Percentiles rank a stretch among this genome's conserved stretches.
Evolutionary conservation across 2,888 invertebrate species (phyloP).

Genomic region (Andrena fulva): DNA sequence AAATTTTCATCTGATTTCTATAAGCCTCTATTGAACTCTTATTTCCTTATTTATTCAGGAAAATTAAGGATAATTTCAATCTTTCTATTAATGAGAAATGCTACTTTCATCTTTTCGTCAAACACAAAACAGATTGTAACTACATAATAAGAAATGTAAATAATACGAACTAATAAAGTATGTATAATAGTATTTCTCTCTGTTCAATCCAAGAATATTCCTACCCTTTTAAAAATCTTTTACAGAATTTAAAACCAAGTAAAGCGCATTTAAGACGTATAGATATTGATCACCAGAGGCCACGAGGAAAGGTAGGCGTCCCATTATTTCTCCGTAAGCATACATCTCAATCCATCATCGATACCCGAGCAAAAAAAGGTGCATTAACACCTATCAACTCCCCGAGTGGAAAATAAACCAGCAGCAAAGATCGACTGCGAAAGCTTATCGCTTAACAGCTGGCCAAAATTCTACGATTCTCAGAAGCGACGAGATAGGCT

Average conservation of each 20-base stretch:
- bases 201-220: background rate
- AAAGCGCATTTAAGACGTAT: background rate
- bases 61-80: too few species aligned
- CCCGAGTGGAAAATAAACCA: background rate
- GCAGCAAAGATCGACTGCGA: background rate
- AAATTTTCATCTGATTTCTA: background rate
- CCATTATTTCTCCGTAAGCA: slow-evolving; percentile 43
- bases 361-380: slow-evolving; percentile 17
- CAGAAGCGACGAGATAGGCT: slow-evolving; percentile 36
- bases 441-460: slow-evolving; percentile 52
- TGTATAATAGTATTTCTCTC: background rate
- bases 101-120: too few species aligned
- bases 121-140: too few species aligned
- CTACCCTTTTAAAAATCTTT: background rate
- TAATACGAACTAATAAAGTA: too few species aligned
- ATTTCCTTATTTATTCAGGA: background rate
- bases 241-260: background rate
- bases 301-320: slow-evolving; percentile 11
- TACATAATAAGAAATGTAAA: too few species aligned
- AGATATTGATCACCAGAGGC: slow-evolving; percentile 24
- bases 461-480: slow-evolving; percentile 54
- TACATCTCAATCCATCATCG: slow-evolving; percentile 54
- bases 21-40: background rate
- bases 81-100: too few species aligned
- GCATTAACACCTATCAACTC: slow-evolving; percentile 35